Evolutionary conservation across 2,797 vertebrate species (phyloP), one percentile per base, ranked within the genome.

Genomic region (Otus scops): DNA sequence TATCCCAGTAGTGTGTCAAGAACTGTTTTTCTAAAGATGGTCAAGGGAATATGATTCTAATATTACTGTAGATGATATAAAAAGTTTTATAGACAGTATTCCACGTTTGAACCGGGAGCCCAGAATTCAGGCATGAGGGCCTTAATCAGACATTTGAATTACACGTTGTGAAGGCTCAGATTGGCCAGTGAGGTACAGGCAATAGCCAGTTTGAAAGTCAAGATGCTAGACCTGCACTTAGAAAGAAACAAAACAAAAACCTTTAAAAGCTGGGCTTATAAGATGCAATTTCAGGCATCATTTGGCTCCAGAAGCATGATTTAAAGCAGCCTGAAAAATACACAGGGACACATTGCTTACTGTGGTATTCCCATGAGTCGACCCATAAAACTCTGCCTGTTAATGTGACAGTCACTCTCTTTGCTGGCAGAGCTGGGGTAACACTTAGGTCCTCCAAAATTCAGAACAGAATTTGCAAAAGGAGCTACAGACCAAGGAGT

Each of bases 1-100:
- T 88, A 96, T 94, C 95, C 92, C 86, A 38, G 78, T 22, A 57
- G 80, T 85, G 91, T 74, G 85, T 95, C 91, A 88, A 91, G 92
- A 63, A 43, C 85, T 94, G 94, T 79, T 96, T 88, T 91, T 64
- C 88, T 91, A 92, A 95, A 88, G 92, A 93, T 77, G 90, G 92
- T 77, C 95, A 63, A 56, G 93, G 92, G 97, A 95, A 94, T 95
- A 91, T 63, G 92, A 95, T 92, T 97, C 68, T 43, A 95, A 96
- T 96, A 96, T 95, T 92, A 80, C 93, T 94, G 87, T 28, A 64
- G 92, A 93, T 75, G 88, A 83, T 88, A 95, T 93, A 88, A 95
- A 95, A 95, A 51, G 8, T 94, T 96, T 94, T 95, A 96, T 75
- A 87, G 93, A 95, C 91, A 77, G 43, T 80, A 61, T 59, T 94